Evolutionary conservation across 1,140 invertebrate species (phyloP), one percentile per base, ranked within the genome.

Genomic region (Tetragonula clypearis): DNA sequence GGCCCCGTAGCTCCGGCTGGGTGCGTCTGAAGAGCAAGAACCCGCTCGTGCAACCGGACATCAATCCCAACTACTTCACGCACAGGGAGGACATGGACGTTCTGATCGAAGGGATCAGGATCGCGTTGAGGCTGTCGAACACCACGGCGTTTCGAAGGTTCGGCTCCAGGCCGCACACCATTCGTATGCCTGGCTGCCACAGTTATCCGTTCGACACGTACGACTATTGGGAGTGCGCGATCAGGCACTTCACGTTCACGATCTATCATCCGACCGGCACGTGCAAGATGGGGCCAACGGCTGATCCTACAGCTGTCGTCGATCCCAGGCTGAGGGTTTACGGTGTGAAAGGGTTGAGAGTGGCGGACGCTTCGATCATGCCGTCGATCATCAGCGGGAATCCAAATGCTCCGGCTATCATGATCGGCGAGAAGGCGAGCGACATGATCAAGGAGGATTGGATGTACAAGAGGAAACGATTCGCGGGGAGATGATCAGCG

Each of bases 61-160:
- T 99, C n/a, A 97, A 98, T 93, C 98, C 99, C 0, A 98, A 98
- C 90, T 99, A 99, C 90, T 98, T 99, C 91, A 96, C 97, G 0
- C 96, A 98, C 87, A 96, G 96, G 84, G 96, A 97, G 88, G 98
- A 98, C 87, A 95, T 98, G 21, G 94, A 96, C 86, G 95, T 97
- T 0, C 91, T 98, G 11, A 96, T 97, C 0, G 97, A 98, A 91
- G 98, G 97, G 3, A 98, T 98, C 23, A 96, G 97, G 87, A 97
- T 98, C 71, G 98, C 97, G 0, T 95, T 98, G 90, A 96, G 97
- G 82, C 94, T 98, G 21, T 97, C 97, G 0, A 97, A 97, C 78
- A 97, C 98, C 0, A 96, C 96, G 17, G 97, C 98, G 0, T 98
- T 99, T 89, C 96, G 97, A 91, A 96, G 96, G 73, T 98, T 98